Percentiles rank a stretch among this genome's conserved stretches.
phyloP scores from a whole-genome alignment of 2,113 vertebrate species.

The Gopherus flavomarginatus region DNA sequence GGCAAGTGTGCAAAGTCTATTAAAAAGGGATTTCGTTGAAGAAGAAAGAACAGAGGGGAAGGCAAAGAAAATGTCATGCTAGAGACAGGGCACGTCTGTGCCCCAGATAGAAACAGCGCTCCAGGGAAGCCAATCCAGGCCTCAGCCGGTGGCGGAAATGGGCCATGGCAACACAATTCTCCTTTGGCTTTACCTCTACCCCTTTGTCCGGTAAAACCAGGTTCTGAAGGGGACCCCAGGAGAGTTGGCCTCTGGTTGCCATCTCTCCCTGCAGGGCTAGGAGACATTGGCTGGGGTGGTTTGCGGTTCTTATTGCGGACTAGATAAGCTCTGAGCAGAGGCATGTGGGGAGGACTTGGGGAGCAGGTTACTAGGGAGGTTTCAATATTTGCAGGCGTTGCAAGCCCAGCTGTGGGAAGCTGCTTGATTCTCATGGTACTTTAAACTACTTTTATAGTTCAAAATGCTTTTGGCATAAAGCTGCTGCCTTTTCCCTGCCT shows the following conservation, averaged over 20 bases:
- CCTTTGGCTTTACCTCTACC: slow-evolving; percentile 63
- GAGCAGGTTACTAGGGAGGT: slow-evolving; percentile 52
- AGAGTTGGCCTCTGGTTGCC: not conserved
- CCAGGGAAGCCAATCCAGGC: slow-evolving; percentile 64
- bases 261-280: not conserved
- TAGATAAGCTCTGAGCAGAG: not conserved
- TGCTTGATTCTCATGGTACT: not conserved
- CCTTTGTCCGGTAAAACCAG: slow-evolving; percentile 41
- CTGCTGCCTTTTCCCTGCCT: slow-evolving; percentile 26
- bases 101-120: slow-evolving; percentile 71
- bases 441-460: slow-evolving; percentile 45
- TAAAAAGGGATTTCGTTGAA: slow-evolving; percentile 19
- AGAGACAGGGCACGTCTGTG: slow-evolving; percentile 67
- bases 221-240: slow-evolving; percentile 2
- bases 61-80: not conserved
- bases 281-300: not conserved
- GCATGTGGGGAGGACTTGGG: slow-evolving; percentile 44
- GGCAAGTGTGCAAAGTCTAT: slow-evolving; percentile 40
- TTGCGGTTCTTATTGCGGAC: not conserved
- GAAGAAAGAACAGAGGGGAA: slow-evolving; percentile 65
- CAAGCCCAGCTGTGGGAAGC: not conserved
- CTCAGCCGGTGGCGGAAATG: slow-evolving; percentile 64
- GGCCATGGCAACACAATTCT: slow-evolving; percentile 68
- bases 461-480: slow-evolving; percentile 56
- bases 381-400: not conserved